A percentile compares a stretch with the other conserved stretches of the same genome.
These are phyloP conservation scores for Lasioglossum albipes DNA, from an alignment of 1,140 invertebrate genomes.

Conservation along the genomic window DNA sequence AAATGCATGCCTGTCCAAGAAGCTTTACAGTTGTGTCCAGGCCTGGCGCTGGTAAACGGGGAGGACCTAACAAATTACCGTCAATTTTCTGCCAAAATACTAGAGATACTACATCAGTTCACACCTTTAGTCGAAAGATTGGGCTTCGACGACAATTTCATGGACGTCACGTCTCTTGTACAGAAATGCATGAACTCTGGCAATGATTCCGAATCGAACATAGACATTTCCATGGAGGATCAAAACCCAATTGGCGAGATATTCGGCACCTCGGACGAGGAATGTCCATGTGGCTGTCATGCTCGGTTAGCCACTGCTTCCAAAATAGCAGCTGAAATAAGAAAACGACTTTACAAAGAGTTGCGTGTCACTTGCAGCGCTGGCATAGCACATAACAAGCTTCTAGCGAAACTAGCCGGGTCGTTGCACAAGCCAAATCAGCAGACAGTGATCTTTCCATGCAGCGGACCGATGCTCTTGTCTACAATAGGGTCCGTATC, in stretches of 20 bases:
- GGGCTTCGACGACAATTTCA: conserved; percentile 90
- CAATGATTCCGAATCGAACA: conserved; percentile 52
- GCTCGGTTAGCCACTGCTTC: conserved; percentile 84
- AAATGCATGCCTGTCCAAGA: conserved; percentile 88
- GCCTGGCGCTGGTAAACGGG: conserved; percentile 85
- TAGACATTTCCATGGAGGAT: conserved; percentile 68
- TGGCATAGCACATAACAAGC: conserved; percentile 91
- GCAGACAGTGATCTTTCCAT: conserved; percentile 89
- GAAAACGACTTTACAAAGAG: conserved; percentile 83
- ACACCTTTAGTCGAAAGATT: conserved; percentile 87
- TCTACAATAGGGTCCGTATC: conserved; percentile 82
- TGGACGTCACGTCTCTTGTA: conserved; percentile 87
- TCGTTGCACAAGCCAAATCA: conserved; percentile 88
- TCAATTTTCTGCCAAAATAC: conserved; percentile 85
- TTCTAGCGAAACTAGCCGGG: conserved; percentile 89
- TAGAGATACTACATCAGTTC: conserved; percentile 84
- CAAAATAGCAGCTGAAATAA: conserved; percentile 86
- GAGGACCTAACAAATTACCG: conserved; percentile 89
- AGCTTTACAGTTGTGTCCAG: conserved; percentile 85
- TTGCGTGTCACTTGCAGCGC: conserved; percentile 89
- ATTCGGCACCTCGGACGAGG: conserved; percentile 79
- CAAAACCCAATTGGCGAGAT: conserved; percentile 79
- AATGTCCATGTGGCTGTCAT: conserved; percentile 87
- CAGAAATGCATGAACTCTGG: conserved; percentile 73
- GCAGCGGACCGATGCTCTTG: conserved; percentile 83